Conservation (phyloP, 2,113 vertebrate genomes). For the Enhydra lutris region DNA sequence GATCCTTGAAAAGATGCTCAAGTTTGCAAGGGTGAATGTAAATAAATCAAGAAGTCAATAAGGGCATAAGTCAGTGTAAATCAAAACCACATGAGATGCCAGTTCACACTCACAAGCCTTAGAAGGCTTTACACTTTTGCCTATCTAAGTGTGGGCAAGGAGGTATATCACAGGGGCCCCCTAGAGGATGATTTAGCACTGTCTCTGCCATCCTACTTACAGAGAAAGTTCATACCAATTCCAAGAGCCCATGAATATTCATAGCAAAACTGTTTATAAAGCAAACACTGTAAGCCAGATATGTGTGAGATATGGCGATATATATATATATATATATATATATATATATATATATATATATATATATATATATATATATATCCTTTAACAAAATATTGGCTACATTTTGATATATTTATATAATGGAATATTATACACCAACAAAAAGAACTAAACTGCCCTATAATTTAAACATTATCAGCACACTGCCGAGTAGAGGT, state of each 20-base stretch:
- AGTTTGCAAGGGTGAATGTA: too few relatives aligned
- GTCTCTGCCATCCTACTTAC: too few relatives aligned
- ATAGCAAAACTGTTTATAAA: not conserved
- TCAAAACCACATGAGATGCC: not conserved
- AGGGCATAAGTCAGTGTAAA: not conserved
- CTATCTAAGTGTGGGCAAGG: not conserved
- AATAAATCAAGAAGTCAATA: too few relatives aligned
- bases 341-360: too few relatives aligned
- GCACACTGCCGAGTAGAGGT: not conserved
- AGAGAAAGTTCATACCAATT: not conserved
- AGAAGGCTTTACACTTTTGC: not conserved
- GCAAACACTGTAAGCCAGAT: not conserved
- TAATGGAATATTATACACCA: not conserved
- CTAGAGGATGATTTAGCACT: not conserved
- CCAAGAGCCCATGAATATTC: not conserved
- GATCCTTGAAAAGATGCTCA: not conserved
- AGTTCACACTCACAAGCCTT: not conserved
- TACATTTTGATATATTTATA: not conserved
- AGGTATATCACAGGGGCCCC: fast-evolving
- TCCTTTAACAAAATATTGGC: not conserved
- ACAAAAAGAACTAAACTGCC: not conserved
- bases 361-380: too few relatives aligned
- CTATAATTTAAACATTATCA: not conserved
- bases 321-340: too few relatives aligned
- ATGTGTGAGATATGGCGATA: too few relatives aligned